A percentile compares a stretch with the other conserved stretches of the same genome.
Evolutionary conservation across 1,140 invertebrate genomes (phyloP).

Genomic region (Nomia melanderi): DNA sequence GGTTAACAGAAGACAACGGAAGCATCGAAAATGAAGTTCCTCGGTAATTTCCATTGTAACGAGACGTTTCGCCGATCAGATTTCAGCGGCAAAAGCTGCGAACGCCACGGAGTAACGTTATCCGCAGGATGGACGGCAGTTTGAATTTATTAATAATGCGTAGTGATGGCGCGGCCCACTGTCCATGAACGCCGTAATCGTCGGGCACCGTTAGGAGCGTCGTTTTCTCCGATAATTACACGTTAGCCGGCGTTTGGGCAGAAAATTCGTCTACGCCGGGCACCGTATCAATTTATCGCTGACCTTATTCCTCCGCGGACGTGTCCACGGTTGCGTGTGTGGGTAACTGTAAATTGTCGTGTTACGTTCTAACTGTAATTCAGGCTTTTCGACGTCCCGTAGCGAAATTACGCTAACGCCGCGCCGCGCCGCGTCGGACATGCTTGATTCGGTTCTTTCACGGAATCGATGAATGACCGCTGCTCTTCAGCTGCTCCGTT

Average conservation of each 20-base stretch:
- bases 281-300: not conserved
- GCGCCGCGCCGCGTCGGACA: too few species aligned
- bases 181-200: not conserved
- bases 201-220: slow-evolving; percentile 38
- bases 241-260: not conserved
- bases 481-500: too few species aligned
- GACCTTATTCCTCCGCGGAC: slow-evolving; percentile 47
- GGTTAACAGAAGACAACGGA: too few species aligned
- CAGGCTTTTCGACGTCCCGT: slow-evolving; percentile 59
- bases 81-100: too few species aligned
- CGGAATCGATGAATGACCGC: not conserved
- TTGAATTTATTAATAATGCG: not conserved
- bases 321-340: slow-evolving; percentile 3
- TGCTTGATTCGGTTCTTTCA: not conserved
- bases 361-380: slow-evolving; percentile 75
- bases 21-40: too few species aligned
- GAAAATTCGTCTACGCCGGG: slow-evolving; percentile 14
- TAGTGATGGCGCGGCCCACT: not conserved
- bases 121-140: too few species aligned
- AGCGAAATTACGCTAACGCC: slow-evolving; percentile 16
- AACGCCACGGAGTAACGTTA: too few species aligned
- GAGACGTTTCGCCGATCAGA: too few species aligned
- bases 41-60: too few species aligned
- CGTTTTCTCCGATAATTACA: slow-evolving; percentile 29
- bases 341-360: slow-evolving; percentile 69